Percentiles rank a stretch among this genome's conserved stretches.
Evolutionary conservation across 2,113 vertebrate species (phyloP).

Genomic region (Sorex fumeus): DNA sequence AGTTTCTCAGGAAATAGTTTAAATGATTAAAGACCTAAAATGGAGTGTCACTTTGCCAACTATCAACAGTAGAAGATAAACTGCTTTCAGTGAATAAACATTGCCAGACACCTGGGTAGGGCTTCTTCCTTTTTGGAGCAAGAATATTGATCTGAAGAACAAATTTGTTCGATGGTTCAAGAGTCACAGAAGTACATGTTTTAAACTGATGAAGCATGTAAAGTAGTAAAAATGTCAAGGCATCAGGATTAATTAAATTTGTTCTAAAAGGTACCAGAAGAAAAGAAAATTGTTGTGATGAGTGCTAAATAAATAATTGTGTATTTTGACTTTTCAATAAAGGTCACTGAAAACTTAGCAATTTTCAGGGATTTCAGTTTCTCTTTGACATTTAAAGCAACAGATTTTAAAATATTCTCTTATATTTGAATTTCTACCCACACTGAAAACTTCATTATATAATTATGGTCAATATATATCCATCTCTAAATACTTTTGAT

Average conservation of each 20-base stretch:
- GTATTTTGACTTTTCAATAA: background rate
- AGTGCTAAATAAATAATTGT: constrained; percentile 61
- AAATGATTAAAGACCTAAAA: constrained; percentile 80
- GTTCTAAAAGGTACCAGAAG: constrained; percentile 40
- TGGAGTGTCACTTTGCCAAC: constrained; percentile 75
- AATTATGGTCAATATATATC: constrained; percentile 5
- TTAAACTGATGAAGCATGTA: constrained; percentile 74
- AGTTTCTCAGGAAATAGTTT: constrained; percentile 72
- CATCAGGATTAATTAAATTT: constrained; percentile 68
- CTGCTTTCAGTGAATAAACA: constrained; percentile 73
- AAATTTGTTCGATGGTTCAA: constrained; percentile 77
- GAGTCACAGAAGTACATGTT: constrained; percentile 77
- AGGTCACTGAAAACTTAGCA: background rate
- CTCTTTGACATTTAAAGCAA: background rate
- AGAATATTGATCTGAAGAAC: constrained; percentile 77
- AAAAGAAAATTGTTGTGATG: background rate
- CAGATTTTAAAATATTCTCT: background rate
- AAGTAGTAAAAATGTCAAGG: constrained; percentile 73
- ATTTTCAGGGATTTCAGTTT: constrained; percentile 1
- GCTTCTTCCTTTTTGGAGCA: constrained; percentile 64
- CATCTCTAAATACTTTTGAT: background rate
- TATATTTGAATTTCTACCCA: background rate
- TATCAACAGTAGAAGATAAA: constrained; percentile 79
- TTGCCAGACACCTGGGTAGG: constrained; percentile 72
- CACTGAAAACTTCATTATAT: background rate